phyloP scores from a whole-genome alignment of 2,113 vertebrate genomes.

The Lipotes vexillifer region DNA sequence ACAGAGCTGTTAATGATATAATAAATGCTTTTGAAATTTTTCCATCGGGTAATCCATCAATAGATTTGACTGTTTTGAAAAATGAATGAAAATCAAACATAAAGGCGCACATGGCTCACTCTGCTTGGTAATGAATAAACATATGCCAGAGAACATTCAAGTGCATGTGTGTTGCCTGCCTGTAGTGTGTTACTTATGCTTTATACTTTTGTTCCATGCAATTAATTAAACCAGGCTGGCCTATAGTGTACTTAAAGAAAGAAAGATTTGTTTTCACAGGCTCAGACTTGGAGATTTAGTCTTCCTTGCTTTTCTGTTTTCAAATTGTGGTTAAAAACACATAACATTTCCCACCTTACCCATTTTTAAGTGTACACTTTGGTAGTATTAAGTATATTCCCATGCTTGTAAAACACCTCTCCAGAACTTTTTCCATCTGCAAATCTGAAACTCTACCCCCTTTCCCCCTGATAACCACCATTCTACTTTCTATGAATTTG shows the following conservation, averaged over 20 bases:
- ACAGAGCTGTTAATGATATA: neutral
- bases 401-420: neutral
- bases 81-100: slow-evolving; percentile 42
- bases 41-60: neutral
- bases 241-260: neutral
- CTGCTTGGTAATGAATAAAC: neutral
- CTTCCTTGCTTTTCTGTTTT: neutral
- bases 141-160: rapidly evolving
- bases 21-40: neutral
- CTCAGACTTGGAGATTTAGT: neutral
- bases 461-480: no score
- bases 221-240: neutral
- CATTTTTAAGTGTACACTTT: neutral
- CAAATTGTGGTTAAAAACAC: neutral
- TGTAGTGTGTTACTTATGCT: neutral
- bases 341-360: neutral
- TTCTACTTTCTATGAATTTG: neutral
- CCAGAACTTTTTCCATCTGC: neutral
- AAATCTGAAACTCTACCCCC: neutral
- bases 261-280: neutral
- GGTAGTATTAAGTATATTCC: neutral
- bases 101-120: slow-evolving; percentile 21
- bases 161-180: neutral
- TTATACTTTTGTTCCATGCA: neutral
- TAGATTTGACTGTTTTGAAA: slow-evolving; percentile 9